These are phyloP conservation scores for Apolygus lucorum DNA, from an alignment of 1,140 invertebrate species.

Conservation along the genomic window DNA sequence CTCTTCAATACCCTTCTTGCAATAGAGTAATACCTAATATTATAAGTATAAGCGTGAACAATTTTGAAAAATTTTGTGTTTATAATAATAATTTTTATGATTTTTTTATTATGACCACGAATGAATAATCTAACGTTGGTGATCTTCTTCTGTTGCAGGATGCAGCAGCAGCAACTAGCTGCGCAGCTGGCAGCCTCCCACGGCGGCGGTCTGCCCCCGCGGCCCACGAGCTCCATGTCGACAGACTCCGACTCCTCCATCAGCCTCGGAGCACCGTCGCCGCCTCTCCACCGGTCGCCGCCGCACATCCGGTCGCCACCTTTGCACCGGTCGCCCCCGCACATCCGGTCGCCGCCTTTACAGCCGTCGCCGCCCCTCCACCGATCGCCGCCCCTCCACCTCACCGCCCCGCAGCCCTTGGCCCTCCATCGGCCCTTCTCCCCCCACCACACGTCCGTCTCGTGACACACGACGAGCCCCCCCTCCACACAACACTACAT, in stretches of 20 bases:
- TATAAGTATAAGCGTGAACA: too few species aligned
- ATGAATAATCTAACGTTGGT: neutral
- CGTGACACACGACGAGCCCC: constrained; percentile 2
- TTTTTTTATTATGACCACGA: neutral
- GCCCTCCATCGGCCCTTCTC: constrained; percentile 14
- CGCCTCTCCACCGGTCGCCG: constrained; percentile 30
- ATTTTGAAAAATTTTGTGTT: too few species aligned
- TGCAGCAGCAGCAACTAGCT: constrained; percentile 37
- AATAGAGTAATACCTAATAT: too few species aligned
- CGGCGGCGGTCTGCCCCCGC: constrained; percentile 29
- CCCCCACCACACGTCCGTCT: constrained; percentile 17
- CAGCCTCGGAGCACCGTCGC: constrained; percentile 37
- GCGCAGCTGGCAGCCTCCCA: constrained; percentile 35
- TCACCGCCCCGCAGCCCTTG: constrained; percentile 21
- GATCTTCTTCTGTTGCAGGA: constrained; percentile 29
- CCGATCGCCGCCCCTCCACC: constrained; percentile 31
- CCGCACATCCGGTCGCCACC: constrained; percentile 28
- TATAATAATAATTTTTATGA: neutral
- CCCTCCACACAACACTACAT: constrained; percentile 20
- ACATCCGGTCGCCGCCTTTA: constrained; percentile 30
- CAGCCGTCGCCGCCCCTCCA: constrained; percentile 23
- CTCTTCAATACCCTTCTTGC: too few species aligned
- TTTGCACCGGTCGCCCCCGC: constrained; percentile 27
- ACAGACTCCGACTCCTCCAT: constrained; percentile 35
- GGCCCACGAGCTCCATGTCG: constrained; percentile 31